Evolutionary conservation across 1,140 invertebrate species (phyloP).

Genomic region (Brachionus calyciflorus): DNA sequence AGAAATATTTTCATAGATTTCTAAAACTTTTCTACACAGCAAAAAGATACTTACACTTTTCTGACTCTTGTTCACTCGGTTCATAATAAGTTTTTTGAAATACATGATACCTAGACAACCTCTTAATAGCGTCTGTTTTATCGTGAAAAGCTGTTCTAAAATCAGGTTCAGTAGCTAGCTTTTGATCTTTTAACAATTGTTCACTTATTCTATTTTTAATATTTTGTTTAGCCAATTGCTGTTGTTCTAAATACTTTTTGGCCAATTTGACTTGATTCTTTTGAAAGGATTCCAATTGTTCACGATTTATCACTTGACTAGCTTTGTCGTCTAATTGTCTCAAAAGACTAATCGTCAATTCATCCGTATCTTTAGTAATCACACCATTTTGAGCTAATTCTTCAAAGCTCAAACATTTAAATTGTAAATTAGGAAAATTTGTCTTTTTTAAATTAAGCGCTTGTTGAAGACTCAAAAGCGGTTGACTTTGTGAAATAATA

Average conservation of each 20-base stretch:
- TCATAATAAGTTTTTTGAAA: slow-evolving; percentile 43
- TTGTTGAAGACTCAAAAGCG: neutral
- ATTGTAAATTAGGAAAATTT: neutral
- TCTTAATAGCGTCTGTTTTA: slow-evolving; percentile 27
- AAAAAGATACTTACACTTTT: slow-evolving; percentile 44
- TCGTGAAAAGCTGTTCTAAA: neutral
- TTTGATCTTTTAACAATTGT: slow-evolving; percentile 24
- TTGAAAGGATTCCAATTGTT: slow-evolving; percentile 36
- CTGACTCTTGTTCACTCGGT: neutral
- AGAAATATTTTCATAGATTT: too few relatives aligned
- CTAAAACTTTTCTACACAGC: too few relatives aligned
- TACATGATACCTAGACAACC: slow-evolving; percentile 37
- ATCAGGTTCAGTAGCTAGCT: slow-evolving; percentile 20
- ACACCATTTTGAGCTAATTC: slow-evolving; percentile 39
- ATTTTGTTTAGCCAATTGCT: slow-evolving; percentile 21
- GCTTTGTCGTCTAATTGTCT: slow-evolving; percentile 17
- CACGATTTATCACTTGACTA: neutral
- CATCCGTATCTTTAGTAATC: slow-evolving; percentile 6
- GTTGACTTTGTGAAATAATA: neutral
- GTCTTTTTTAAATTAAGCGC: neutral
- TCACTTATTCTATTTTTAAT: slow-evolving; percentile 41
- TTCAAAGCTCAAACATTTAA: slow-evolving; percentile 43
- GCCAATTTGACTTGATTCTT: slow-evolving; percentile 31
- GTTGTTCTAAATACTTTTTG: slow-evolving; percentile 39
- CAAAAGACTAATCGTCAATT: slow-evolving; percentile 5